phyloP scores from a whole-genome alignment of 2,113 vertebrate genomes.

The Gracilinanus agilis region DNA sequence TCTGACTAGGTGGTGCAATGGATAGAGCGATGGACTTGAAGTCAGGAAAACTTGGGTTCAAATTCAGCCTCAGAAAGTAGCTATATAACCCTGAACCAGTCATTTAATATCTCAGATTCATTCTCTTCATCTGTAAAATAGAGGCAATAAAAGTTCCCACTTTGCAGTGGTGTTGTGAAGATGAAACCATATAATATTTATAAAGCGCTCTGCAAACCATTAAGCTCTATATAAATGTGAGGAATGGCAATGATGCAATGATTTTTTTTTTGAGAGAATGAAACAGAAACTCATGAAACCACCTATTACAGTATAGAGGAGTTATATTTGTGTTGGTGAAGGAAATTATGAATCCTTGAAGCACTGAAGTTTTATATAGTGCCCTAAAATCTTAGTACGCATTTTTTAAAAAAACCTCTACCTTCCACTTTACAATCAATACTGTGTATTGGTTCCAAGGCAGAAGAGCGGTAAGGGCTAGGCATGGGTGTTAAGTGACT shows the following conservation, averaged over 20 bases:
- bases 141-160: background rate
- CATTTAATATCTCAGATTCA: background rate
- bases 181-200: background rate
- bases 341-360: background rate
- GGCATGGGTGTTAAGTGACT: too few relatives aligned
- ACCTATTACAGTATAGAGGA: background rate
- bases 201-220: background rate
- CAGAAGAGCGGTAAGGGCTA: too few relatives aligned
- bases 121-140: background rate
- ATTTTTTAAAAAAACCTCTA: too few relatives aligned
- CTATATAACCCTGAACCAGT: background rate
- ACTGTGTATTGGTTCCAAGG: too few relatives aligned
- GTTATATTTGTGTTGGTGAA: background rate
- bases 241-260: background rate
- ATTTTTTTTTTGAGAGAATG: background rate
- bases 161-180: background rate
- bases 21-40: background rate
- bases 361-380: background rate
- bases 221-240: background rate
- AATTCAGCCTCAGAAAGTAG: background rate
- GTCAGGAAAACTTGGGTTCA: background rate
- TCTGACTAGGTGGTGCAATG: background rate
- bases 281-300: background rate
- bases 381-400: background rate
- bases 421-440: too few relatives aligned